Conservation (phyloP, 2,113 vertebrate species). For the Platysteira castanea region DNA sequence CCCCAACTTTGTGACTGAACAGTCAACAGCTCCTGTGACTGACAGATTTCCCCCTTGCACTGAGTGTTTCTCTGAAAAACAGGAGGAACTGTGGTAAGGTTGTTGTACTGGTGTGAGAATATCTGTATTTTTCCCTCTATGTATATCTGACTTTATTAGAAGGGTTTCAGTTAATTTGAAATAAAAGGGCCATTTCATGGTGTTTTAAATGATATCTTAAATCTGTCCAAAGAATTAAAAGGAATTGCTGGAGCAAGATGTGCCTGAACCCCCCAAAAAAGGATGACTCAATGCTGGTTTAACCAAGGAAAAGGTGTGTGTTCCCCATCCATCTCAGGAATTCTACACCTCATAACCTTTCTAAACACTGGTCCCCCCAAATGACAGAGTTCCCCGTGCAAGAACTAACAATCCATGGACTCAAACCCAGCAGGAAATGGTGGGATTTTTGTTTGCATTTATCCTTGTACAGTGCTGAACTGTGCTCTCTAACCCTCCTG, state of each 20-base stretch:
- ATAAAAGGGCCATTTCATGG: neutral
- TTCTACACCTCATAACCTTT: neutral
- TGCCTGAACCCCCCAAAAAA: neutral
- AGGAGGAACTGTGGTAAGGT: neutral
- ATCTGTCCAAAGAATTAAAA: neutral
- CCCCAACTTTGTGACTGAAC: neutral
- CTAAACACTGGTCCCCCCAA: neutral
- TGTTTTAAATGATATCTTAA: neutral
- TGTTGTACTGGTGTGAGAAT: no score
- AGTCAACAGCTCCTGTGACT: neutral
- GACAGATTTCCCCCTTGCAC: neutral
- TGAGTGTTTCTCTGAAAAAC: neutral
- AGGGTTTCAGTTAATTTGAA: neutral
- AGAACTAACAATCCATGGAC: neutral
- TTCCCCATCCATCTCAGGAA: neutral
- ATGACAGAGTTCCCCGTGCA: neutral
- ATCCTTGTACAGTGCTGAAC: neutral
- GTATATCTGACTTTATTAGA: neutral
- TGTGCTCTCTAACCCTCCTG: neutral
- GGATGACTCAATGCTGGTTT: neutral
- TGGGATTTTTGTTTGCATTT: neutral
- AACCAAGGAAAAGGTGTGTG: neutral
- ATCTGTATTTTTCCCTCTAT: fast-evolving
- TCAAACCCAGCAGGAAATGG: neutral
- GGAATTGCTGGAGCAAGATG: neutral